Evolutionary conservation across 2,888 invertebrate species (phyloP), one percentile per base, ranked within the genome.

Genomic region (Lochmaea capreae): DNA sequence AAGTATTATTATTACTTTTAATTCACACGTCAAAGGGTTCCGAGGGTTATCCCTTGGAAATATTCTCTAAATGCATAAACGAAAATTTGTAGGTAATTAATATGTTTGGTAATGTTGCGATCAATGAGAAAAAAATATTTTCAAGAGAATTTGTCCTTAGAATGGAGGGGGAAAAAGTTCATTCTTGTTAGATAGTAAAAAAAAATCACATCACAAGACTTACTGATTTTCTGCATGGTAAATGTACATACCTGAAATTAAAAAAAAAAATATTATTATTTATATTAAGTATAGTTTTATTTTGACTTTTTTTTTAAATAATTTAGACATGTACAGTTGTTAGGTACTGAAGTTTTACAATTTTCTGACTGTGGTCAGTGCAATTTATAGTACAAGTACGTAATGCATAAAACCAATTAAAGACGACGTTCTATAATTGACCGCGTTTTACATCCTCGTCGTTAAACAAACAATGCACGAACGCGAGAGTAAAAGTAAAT

Each of bases 181-280:
- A 33, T 33, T 33, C 6, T n/a, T 14, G 49, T 3, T 14, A n/a
- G 14, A 14, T n/a, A n/a, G 14, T 49, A n/a, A 49, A 49, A n/a
- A 5, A 12, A 46, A n/a, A n/a, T n/a, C n/a, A n/a, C n/a, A 49
- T n/a, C 8, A 6, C 8, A 39, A 39, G 14, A 49, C 49, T 49
- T 49, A 49, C 49, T 49, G 49, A 8, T 49, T 14, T 49, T 49
- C 49, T 14, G n/a, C 14, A 16, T 22, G 9, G 5, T 18, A 58
- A 58, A 58, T 39, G 22, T 22, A 22, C 57, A 22, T 22, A 58
- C 57, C 57, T 22, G 57, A 58, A 22, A 58, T 22, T n/a, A n/a
- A 58, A 58, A 58, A 58, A 54, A 54, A 5, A 16, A 54, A 1
- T 11, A 26, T 18, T 22, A 22, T 49, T 49, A 39, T 39, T 39